Percentiles rank a stretch among this genome's conserved stretches.
These are phyloP conservation scores for Diadema setosum DNA, from an alignment of 35 echinoderm and acorn worm species.

Conservation along the genomic window DNA sequence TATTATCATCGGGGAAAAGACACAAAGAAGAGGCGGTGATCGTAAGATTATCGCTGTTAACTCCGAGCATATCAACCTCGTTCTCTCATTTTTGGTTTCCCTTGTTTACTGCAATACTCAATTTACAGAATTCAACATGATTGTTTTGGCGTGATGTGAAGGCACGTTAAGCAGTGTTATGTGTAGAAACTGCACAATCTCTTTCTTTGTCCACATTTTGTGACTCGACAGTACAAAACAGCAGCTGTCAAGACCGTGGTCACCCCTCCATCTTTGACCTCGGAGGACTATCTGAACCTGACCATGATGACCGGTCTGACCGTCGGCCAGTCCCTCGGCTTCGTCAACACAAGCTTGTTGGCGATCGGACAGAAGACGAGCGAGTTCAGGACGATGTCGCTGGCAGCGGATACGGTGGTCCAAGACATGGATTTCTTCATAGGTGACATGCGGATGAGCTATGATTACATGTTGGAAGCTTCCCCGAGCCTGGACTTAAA, in stretches of 20 bases:
- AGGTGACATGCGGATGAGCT: conserved; percentile 3
- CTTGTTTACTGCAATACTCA: too few species aligned
- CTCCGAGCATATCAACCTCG: too few species aligned
- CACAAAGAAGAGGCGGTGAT: too few species aligned
- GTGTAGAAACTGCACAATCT: too few species aligned
- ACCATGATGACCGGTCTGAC: conserved; percentile 75
- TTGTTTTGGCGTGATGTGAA: too few species aligned
- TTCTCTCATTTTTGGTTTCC: too few species aligned
- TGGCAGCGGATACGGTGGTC: conserved; percentile 26
- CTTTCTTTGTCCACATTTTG: too few species aligned
- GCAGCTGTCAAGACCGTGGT: conserved; percentile 5
- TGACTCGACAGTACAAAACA: conserved; percentile 96
- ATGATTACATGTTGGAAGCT: background rate
- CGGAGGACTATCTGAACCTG: conserved; percentile 53
- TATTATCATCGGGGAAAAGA: too few species aligned
- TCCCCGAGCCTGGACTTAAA: background rate
- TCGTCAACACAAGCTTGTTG: conserved; percentile 46
- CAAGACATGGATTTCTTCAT: conserved; percentile 56
- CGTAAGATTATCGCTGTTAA: too few species aligned
- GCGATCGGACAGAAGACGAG: conserved; percentile 54
- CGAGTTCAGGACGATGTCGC: conserved; percentile 31
- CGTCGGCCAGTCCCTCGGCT: conserved; percentile 19
- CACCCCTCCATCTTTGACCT: conserved; percentile 2
- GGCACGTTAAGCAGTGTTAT: too few species aligned
- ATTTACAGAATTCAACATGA: too few species aligned